Evolutionary conservation across 2,888 invertebrate genomes (phyloP).

Genomic region (Colostygia pectinataria): DNA sequence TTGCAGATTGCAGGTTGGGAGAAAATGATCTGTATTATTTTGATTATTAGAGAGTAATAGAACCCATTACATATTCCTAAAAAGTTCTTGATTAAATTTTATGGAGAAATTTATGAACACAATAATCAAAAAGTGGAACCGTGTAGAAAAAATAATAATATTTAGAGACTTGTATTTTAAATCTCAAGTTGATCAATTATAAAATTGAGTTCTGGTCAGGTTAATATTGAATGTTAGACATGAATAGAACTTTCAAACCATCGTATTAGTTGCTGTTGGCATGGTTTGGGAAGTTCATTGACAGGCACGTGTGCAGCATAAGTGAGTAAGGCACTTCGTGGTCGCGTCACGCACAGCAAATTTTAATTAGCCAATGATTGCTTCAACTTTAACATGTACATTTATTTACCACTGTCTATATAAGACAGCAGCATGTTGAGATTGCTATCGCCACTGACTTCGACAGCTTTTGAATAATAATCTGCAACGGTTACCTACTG

Average conservation of each 20-base stretch:
- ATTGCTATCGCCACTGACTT: slow-evolving; percentile 60
- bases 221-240: slow-evolving; percentile 22
- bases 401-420: slow-evolving; percentile 55
- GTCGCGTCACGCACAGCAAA: slow-evolving; percentile 77
- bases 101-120: too few relatives aligned
- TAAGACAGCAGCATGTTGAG: slow-evolving; percentile 56
- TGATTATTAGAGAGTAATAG: too few relatives aligned
- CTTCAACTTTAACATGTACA: slow-evolving; percentile 59
- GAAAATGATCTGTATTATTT: neutral
- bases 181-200: neutral
- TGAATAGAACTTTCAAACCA: slow-evolving; percentile 45
- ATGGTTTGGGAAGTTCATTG: slow-evolving; percentile 77
- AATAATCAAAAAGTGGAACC: too few relatives aligned
- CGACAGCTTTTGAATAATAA: slow-evolving; percentile 64
- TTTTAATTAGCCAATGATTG: slow-evolving; percentile 79
- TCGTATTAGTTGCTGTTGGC: slow-evolving; percentile 58
- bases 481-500: slow-evolving; percentile 43
- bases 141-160: too few relatives aligned
- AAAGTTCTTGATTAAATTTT: too few relatives aligned
- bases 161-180: too few relatives aligned
- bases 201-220: neutral
- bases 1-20: slow-evolving; percentile 15
- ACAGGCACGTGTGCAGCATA: slow-evolving; percentile 80
- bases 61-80: too few relatives aligned
- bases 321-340: slow-evolving; percentile 70